Base-by-base conservation (phyloP, 2,113 vertebrate genomes). In the Scytalopus superciliaris region DNA sequence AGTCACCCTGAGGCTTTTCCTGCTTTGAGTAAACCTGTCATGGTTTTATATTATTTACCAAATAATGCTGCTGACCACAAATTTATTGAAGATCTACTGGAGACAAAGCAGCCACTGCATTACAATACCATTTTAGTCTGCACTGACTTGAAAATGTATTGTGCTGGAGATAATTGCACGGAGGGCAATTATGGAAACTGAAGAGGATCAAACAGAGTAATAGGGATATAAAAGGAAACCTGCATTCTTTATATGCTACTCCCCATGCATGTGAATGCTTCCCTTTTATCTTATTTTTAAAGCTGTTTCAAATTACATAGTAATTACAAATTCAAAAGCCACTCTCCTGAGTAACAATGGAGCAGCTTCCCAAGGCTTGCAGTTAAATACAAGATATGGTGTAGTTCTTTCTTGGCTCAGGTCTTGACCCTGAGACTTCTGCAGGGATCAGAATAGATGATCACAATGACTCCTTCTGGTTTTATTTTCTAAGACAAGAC, bases 301-400 rank as follows among this genome's bases (percentile, higher is more conserved):
- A 91, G 69, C 91, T 62, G 60, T 82, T 96, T 94, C 57, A 92
- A 94, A 97, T 95, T 90, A 88, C 76, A 92, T 30, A 78, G 66
- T 89, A 92, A 95, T 95, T 93, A 92, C 47, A 91, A 82, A 95
- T 84, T 84, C 45, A 57, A 92, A 89, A 79, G 53, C 37, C 18
- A 19, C 31, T 75, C 28, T 81, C 6, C 44, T 88, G 35, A 47
- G 15, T 57, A 94, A 82, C 39, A 15, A 0, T 66, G 45, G 42
- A 80, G 42, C 14, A 73, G 79, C 79, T 92, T 93, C 39, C 50
- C 23, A 67, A 88, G 37, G 23, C 30, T 86, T 86, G 63, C 40
- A 66, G 37, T 39, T 49, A 47, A 53, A 7, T 70, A 16, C 23
- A 56, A 42, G 31, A 24, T 17, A 39, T 2, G 1, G 8, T 30